Percentiles rank a stretch among this genome's conserved stretches.
phyloP scores from a whole-genome alignment of 2,888 invertebrate genomes.

The Metacarcinus magister region DNA sequence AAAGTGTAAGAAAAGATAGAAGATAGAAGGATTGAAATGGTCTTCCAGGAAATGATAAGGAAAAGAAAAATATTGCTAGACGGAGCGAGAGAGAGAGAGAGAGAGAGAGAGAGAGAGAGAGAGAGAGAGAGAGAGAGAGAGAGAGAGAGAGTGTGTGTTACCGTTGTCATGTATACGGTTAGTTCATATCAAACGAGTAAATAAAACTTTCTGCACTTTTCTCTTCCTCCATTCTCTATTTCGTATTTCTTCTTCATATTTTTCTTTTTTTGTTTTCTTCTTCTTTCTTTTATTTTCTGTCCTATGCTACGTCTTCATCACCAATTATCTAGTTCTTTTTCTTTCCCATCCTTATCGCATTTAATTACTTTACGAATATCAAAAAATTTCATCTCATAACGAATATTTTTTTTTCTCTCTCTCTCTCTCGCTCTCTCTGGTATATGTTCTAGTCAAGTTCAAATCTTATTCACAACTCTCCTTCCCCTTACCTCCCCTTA shows the following conservation, averaged over 20 bases:
- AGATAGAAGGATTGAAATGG: neutral
- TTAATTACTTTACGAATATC: neutral
- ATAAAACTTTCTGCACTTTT: neutral
- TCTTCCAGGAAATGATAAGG: no score
- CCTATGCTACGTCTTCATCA: neutral
- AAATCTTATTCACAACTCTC: no score
- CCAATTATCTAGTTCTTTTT: neutral
- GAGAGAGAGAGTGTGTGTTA: neutral
- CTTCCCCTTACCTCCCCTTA: neutral
- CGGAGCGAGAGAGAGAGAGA: neutral
- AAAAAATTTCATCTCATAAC: neutral
- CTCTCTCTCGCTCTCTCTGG: slow-evolving; percentile 35
- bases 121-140: no score
- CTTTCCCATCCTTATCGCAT: neutral
- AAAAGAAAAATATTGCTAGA: neutral
- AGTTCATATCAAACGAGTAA: no score
- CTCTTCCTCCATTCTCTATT: neutral
- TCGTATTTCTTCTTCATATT: neutral
- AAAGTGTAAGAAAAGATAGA: no score
- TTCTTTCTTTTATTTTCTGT: no score
- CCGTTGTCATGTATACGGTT: no score
- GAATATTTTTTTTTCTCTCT: neutral
- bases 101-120: slow-evolving; percentile 39
- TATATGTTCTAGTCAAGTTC: no score
- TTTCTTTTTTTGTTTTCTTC: neutral